Base-by-base conservation (phyloP, 2,113 vertebrate species). In the Acanthisitta chloris region DNA sequence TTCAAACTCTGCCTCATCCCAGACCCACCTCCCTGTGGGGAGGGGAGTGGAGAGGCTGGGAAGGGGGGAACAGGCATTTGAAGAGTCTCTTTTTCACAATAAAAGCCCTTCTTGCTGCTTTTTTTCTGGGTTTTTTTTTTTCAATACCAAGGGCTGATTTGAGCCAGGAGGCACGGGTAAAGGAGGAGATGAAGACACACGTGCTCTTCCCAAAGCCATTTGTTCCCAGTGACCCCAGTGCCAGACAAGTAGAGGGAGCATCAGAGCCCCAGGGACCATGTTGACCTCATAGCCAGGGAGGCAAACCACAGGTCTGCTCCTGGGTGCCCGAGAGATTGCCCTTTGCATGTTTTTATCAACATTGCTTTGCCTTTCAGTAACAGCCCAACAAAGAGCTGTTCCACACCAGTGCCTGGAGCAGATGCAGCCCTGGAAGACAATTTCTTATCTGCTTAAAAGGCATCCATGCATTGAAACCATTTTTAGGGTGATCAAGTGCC, bases 81-180 rank as follows among this genome's bases (percentile, higher is more conserved):
- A 57, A 49, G 90, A 92, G 73, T 92, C 88, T 88, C 96, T 80
- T 96, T 95, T 97, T 97, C 97, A 97, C 96, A 97, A 97, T 97
- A 97, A 97, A 90, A 97, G 97, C 97, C 96, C 94, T 93, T 93
- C 61, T 87, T 54, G 59, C 31, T 49, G 43, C 33, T 28, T 66
- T 59, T 85, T 66, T 46, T 2, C 0, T 7, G n/a, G 9, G 4
- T 2, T 43, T 49, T 38, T 40, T n/a, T 9, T 71, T 80, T 40
- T 17, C 5, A 48, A 21, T 46, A 31, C 28, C 3, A 8, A 55
- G 16, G 61, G 40, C 14, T 0, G 4, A 4, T 40, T 71, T 59
- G 36, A 92, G 61, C 24, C 29, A 49, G n/a, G 24, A 82, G 61
- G 10, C 48, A 48, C 28, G 67, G 74, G 73, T 72, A n/a, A 49